These are phyloP conservation scores for Podargus strigoides DNA, from an alignment of 2,797 vertebrate species.

Conservation along the genomic window DNA sequence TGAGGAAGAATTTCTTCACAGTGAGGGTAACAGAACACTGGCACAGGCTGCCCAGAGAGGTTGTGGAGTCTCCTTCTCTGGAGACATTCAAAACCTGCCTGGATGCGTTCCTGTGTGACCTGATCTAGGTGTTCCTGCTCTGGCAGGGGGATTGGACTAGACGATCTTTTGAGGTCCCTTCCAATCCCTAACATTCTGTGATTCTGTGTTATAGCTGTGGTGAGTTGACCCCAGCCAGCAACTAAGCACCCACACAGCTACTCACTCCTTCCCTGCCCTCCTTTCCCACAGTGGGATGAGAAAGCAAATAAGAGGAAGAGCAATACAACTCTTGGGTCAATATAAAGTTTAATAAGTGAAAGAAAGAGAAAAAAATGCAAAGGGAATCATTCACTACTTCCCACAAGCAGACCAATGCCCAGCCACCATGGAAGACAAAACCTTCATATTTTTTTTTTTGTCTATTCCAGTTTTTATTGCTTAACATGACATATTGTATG, in stretches of 20 bases:
- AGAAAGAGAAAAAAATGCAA: background rate
- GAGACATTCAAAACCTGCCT: too few relatives aligned
- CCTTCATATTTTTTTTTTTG: background rate
- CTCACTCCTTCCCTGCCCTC: background rate
- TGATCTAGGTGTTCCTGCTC: too few relatives aligned
- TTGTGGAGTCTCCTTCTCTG: too few relatives aligned
- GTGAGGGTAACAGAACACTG: too few relatives aligned
- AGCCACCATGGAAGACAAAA: background rate
- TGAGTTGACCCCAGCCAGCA: background rate
- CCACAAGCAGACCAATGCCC: background rate
- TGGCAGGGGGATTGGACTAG: too few relatives aligned
- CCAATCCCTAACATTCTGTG: too few relatives aligned
- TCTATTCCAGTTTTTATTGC: background rate
- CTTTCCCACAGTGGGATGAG: background rate
- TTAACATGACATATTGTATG: background rate
- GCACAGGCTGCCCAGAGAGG: too few relatives aligned
- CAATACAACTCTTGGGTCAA: background rate
- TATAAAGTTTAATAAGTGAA: background rate
- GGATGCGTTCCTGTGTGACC: too few relatives aligned
- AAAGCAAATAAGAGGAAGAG: background rate
- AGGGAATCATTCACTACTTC: background rate
- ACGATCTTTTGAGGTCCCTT: too few relatives aligned
- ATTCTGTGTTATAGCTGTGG: background rate
- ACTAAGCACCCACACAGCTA: background rate
- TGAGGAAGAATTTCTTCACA: too few relatives aligned